Evolutionary conservation across 2,113 vertebrate species (phyloP).

Genomic region (Fregetta grallaria): DNA sequence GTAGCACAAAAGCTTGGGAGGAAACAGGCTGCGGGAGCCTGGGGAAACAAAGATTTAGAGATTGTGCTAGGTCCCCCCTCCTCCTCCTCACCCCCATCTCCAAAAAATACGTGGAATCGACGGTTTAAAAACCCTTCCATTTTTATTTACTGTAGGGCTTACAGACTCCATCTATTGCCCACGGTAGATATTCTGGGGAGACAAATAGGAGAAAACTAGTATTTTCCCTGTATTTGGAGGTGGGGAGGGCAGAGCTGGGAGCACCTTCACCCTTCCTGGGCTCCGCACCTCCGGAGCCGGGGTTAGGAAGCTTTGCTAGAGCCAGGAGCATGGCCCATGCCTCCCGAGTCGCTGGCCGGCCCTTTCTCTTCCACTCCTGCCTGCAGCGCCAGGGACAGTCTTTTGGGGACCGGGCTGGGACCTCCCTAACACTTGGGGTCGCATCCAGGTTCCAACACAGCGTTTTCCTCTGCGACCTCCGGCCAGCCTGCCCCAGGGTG

Average conservation of each 20-base stretch:
- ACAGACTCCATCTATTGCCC: neutral
- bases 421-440: too few relatives aligned
- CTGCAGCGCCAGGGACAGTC: neutral
- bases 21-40: neutral
- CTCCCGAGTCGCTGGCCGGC: fast-evolving
- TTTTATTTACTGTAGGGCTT: neutral
- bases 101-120: neutral
- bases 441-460: neutral
- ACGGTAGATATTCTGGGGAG: neutral
- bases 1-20: neutral
- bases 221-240: neutral
- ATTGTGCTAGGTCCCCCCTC: neutral
- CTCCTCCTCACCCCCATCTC: neutral
- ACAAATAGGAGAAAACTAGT: neutral
- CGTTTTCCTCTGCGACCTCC: neutral
- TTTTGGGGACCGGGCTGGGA: neutral
- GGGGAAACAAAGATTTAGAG: neutral
- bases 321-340: neutral
- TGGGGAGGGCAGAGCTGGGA: neutral
- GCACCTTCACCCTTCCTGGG: neutral
- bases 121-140: neutral
- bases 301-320: neutral
- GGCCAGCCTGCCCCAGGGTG: fast-evolving
- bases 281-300: fast-evolving
- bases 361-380: neutral